phyloP scores from a whole-genome alignment of 2,888 invertebrate genomes.

The Lampropteryx suffumata region DNA sequence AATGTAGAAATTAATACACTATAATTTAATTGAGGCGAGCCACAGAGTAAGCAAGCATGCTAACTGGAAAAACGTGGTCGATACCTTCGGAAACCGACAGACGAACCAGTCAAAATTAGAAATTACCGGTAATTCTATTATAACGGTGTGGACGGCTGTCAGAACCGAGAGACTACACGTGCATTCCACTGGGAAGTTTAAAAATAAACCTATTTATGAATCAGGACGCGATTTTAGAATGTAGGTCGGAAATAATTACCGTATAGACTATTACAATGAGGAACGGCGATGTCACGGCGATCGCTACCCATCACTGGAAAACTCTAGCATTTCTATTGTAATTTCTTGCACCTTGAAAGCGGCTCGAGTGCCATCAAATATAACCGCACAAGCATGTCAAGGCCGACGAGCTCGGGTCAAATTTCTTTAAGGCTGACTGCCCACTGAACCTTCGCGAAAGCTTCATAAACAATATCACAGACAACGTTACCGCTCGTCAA shows the following conservation, averaged over 20 bases:
- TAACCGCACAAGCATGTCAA: slow-evolving; percentile 63
- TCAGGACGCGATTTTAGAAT: slow-evolving; percentile 25
- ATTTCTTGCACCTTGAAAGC: slow-evolving; percentile 50
- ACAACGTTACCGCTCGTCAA: no score
- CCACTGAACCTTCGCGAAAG: not conserved
- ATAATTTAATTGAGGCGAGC: no score
- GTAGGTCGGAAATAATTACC: slow-evolving; percentile 25
- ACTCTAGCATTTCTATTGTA: slow-evolving; percentile 22
- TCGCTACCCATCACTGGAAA: slow-evolving; percentile 12
- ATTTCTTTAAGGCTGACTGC: slow-evolving; percentile 32
- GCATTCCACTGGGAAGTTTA: slow-evolving; percentile 30
- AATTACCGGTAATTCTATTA: slow-evolving; percentile 9
- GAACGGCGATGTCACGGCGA: slow-evolving; percentile 11
- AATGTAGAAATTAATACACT: no score
- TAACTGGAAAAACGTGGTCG: slow-evolving; percentile 1
- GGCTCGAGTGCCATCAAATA: slow-evolving; percentile 48
- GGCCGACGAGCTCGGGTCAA: slow-evolving; percentile 42
- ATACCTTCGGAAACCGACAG: not conserved
- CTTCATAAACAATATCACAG: no score
- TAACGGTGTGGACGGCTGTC: slow-evolving; percentile 15
- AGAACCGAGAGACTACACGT: slow-evolving; percentile 12
- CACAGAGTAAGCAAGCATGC: no score
- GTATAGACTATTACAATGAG: slow-evolving; percentile 17
- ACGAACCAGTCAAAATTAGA: not conserved
- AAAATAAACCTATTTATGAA: slow-evolving; percentile 28